Base-by-base conservation (phyloP, 2,797 vertebrate genomes). In the Silurus aristotelis region DNA sequence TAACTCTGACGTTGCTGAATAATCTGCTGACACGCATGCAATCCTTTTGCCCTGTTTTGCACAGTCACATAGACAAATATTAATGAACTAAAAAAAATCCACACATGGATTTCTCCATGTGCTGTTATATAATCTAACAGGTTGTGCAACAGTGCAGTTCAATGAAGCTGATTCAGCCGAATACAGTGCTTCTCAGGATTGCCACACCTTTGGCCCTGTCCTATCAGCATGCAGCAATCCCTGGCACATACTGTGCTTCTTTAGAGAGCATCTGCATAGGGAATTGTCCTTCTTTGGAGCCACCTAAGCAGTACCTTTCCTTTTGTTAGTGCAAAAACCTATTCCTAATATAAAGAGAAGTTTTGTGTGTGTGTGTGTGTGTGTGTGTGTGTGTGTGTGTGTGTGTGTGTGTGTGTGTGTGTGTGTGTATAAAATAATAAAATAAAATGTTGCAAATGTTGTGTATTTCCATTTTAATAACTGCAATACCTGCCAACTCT, bases 141-240 rank as follows among this genome's bases (percentile, higher is more conserved):
- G 38, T 68, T 82, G 25, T 3, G 64, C 72, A 86, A 82, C 67
- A 52, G 17, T 17, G 22, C 6, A 15, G 6, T 77, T 64, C 67
- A 43, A n/a, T 14, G 60, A 75, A 56, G 46, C 67, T 46, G 58
- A 75, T 84, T 43, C 71, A 12, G 27, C 68, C 60, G 86, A 60
- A 60, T 73, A 43, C 22, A 83, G 25, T 75, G 58, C 60, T 72
- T 72, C 58, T 17, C 5, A 80, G 75, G 56, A 46, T 71, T 22
- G 8, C 31, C 56, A 88, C 83, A 87, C 76, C 83, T 80, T 58
- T 81, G 70, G 10, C 83, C 83, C 66, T 27, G n/a, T 55, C 78
- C 31, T 64, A 71, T 48, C 71, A 68, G 52, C 7, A 17, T 79
- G 80, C 20, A 56, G 58, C 22, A 46, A 52, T 27, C 46, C 13